These are phyloP conservation scores for Hyperoplus lanceolatus DNA, from an alignment of 2,797 vertebrate genomes.

Conservation along the genomic window DNA sequence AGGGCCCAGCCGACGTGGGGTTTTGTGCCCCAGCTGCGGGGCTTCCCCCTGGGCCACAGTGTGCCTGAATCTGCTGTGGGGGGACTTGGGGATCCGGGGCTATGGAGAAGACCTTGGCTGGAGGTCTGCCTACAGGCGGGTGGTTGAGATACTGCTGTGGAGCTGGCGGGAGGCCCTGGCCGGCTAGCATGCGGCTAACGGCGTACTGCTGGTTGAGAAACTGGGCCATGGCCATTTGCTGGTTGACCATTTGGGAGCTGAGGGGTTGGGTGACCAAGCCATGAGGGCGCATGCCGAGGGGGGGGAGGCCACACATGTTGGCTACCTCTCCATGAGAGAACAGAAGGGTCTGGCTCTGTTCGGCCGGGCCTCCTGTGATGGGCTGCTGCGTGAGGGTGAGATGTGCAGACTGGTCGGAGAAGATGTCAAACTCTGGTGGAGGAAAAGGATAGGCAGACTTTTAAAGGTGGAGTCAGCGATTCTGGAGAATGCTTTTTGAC, in stretches of 20 bases:
- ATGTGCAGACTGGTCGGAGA: slow-evolving; percentile 91
- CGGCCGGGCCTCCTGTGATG: slow-evolving; percentile 90
- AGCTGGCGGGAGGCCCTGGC: slow-evolving; percentile 91
- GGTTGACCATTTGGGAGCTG: slow-evolving; percentile 96
- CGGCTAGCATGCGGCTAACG: slow-evolving; percentile 96
- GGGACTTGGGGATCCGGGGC: slow-evolving; percentile 89
- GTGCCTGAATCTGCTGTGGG: slow-evolving; percentile 76
- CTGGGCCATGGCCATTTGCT: slow-evolving; percentile 98
- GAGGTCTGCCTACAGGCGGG: slow-evolving; percentile 90
- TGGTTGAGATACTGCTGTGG: slow-evolving; percentile 98
- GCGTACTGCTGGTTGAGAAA: slow-evolving; percentile 99
- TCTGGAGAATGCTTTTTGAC: too few relatives aligned
- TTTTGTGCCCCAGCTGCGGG: slow-evolving; percentile 82
- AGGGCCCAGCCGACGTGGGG: slow-evolving; percentile 49
- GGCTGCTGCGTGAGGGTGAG: slow-evolving; percentile 84
- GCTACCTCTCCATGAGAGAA: slow-evolving; percentile 89
- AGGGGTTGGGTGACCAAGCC: slow-evolving; percentile 94
- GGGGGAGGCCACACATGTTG: slow-evolving; percentile 83
- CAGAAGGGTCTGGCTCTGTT: slow-evolving; percentile 90
- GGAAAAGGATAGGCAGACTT: slow-evolving; percentile 25
- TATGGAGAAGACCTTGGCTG: slow-evolving; percentile 91
- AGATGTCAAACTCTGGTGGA: slow-evolving; percentile 90
- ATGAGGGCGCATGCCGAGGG: slow-evolving; percentile 89
- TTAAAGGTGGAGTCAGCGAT: neutral
- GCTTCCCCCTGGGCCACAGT: slow-evolving; percentile 80